A percentile compares a stretch with the other conserved stretches of the same genome.
phyloP scores from a whole-genome alignment of 2,888 invertebrate genomes.

The Agrotis exclamationis region DNA sequence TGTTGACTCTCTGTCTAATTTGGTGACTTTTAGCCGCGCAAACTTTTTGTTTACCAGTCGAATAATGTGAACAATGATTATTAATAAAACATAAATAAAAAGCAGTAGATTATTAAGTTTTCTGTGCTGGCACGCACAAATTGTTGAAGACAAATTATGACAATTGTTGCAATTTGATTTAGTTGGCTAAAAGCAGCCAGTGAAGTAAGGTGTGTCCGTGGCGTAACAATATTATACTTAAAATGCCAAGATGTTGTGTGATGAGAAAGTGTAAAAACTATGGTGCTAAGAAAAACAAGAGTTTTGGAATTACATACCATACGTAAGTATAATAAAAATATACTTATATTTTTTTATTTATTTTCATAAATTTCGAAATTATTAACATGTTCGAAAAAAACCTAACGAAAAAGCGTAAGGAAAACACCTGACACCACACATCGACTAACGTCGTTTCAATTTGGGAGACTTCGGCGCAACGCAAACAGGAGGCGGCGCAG shows the following conservation, averaged over 20 bases:
- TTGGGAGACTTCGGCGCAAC: no score
- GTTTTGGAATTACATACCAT: slow-evolving; percentile 4
- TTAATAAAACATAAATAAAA: no score
- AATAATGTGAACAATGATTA: no score
- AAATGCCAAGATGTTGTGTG: slow-evolving; percentile 4
- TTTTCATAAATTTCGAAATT: not conserved
- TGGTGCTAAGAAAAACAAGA: slow-evolving; percentile 6
- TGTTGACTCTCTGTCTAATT: no score
- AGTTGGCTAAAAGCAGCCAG: not conserved
- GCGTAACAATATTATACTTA: not conserved
- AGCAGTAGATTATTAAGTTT: no score
- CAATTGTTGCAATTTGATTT: slow-evolving; percentile 1
- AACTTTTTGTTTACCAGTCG: no score
- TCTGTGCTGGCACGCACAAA: slow-evolving; percentile 4
- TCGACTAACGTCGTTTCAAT: no score
- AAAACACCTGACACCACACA: no score
- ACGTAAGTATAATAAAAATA: slow-evolving; percentile 9
- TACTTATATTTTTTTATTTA: not conserved
- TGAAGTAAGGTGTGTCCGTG: not conserved
- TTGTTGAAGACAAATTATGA: not conserved
- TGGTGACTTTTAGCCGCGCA: no score
- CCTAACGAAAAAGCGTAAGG: no score
- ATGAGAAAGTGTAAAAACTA: slow-evolving; percentile 15
- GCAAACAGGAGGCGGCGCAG: no score
- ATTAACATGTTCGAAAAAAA: slow-evolving; percentile 5